Evolutionary conservation across 2,797 vertebrate species (phyloP), one percentile per base, ranked within the genome.

Genomic region (Acanthurus tractus): DNA sequence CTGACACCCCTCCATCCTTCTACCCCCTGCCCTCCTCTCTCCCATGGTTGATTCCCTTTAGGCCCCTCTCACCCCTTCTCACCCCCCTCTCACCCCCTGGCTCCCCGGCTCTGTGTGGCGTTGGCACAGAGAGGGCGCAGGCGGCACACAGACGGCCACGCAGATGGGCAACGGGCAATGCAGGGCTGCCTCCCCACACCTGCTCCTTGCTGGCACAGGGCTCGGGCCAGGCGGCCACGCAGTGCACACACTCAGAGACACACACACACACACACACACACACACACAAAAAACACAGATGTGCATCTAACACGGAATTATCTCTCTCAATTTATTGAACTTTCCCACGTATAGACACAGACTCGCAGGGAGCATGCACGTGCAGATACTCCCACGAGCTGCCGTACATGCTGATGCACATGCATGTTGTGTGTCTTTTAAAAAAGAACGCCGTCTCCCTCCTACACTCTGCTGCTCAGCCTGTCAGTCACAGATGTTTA

Each of bases 61-160:
- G 88, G 85, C 88, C 88, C 81, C 82, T 85, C 89, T 87, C 83
- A 79, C 85, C 86, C 89, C 73, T 49, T 74, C 79, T 78, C 85
- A 58, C 74, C 79, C 79, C 67, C 76, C 62, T 65, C 70, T 78
- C 84, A 66, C 86, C 86, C 85, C 89, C 86, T 74, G 74, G 72
- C 87, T 86, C 85, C 73, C 78, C 79, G 12, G 77, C 88, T 91
- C 88, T 87, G 84, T 86, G 86, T 84, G 86, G 89, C 81, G 84
- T 93, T 96, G 95, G 95, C 95, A 96, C 90, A 29, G 91, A 76
- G 83, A 80, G 91, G 94, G 94, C 91, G 81, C 94, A 95, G 93
- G 92, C 93, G 92, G 94, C 94, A 89, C 95, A 95, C 95, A 96
- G 95, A 95, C 94, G 94, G 95, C 90, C 91, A 92, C 94, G 93